phyloP scores from a whole-genome alignment of 2,888 invertebrate genomes.

The Sphecodes monilicornis region DNA sequence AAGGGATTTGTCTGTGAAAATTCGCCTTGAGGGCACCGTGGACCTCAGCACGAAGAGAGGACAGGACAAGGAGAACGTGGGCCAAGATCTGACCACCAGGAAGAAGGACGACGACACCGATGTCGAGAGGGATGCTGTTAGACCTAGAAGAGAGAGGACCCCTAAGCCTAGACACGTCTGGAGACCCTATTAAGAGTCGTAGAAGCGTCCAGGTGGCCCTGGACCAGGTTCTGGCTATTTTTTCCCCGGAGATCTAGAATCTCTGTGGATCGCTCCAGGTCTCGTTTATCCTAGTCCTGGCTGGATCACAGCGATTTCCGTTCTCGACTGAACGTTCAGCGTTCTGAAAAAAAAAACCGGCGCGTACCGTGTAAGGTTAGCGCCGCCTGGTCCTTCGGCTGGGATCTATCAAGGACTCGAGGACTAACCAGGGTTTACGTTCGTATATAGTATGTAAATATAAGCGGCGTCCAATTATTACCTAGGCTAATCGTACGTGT shows the following conservation, averaged over 20 bases:
- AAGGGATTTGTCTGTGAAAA: constrained; percentile 79
- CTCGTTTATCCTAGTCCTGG: background rate
- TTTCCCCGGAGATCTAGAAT: background rate
- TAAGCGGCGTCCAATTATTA: constrained; percentile 68
- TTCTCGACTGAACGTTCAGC: constrained; percentile 26
- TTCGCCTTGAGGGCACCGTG: constrained; percentile 81
- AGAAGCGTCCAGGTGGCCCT: background rate
- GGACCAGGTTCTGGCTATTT: background rate
- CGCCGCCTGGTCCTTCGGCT: constrained; percentile 28
- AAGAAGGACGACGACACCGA: constrained; percentile 79
- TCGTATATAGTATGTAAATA: constrained; percentile 78
- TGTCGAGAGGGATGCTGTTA: constrained; percentile 75
- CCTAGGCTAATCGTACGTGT: constrained; percentile 62
- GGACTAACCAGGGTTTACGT: constrained; percentile 84
- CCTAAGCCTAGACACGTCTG: constrained; percentile 83
- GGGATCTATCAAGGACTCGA: constrained; percentile 77
- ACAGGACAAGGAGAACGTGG: constrained; percentile 82
- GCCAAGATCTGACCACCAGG: constrained; percentile 80
- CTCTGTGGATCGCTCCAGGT: background rate
- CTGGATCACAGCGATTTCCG: background rate
- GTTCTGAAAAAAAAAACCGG: background rate
- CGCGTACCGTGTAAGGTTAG: background rate
- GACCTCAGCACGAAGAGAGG: constrained; percentile 80
- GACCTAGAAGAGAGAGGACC: constrained; percentile 79
- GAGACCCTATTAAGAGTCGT: constrained; percentile 79